Conservation (phyloP, 2,888 invertebrate species). For the Drosophila infuscata region DNA sequence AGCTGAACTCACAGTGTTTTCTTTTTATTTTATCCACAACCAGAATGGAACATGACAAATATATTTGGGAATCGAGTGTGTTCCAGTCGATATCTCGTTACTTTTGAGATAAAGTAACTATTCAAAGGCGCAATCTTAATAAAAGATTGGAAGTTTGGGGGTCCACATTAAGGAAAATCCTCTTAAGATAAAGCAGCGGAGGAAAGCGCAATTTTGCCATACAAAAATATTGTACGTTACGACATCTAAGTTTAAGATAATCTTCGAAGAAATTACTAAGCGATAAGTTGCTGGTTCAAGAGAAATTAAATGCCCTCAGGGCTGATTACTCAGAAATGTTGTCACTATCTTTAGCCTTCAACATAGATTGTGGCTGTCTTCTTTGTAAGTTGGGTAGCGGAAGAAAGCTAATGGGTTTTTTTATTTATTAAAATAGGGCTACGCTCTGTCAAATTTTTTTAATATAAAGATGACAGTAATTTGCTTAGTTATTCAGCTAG, state of each 20-base stretch:
- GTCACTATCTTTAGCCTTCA: not conserved
- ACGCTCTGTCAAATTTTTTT: not conserved
- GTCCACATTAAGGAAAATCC: not conserved
- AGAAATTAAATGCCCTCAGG: not conserved
- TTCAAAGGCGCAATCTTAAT: not conserved
- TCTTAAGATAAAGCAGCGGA: not conserved
- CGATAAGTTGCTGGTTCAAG: not conserved
- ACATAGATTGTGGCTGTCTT: not conserved
- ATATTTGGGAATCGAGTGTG: not conserved
- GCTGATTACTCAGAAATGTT: not conserved
- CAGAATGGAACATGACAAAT: not conserved
- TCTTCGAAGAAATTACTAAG: no score
- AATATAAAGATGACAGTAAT: not conserved
- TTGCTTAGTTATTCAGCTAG: not conserved
- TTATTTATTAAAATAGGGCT: not conserved
- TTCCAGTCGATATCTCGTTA: not conserved
- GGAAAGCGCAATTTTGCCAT: not conserved
- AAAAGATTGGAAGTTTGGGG: not conserved
- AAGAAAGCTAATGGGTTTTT: not conserved
- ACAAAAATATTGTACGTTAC: not conserved
- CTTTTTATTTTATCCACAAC: not conserved
- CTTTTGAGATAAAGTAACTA: not conserved
- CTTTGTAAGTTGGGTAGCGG: not conserved
- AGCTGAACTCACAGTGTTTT: constrained; percentile 28
- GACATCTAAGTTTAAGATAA: not conserved